phyloP scores from a whole-genome alignment of 2,797 vertebrate genomes.

The Diplodus puntazzo region DNA sequence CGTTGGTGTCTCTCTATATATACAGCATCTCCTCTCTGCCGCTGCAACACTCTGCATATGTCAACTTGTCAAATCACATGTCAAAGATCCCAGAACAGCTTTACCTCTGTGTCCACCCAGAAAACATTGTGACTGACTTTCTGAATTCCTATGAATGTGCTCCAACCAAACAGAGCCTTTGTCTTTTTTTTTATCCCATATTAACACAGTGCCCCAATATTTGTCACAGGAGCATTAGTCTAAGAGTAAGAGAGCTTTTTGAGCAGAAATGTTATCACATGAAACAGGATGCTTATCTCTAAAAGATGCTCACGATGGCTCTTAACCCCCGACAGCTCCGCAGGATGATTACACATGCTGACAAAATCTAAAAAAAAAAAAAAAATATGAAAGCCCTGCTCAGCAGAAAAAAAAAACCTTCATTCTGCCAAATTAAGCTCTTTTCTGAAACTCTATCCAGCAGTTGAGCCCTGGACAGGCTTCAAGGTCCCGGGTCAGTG shows the following conservation, averaged over 20 bases:
- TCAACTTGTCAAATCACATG: not conserved
- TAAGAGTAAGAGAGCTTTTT: too few relatives aligned
- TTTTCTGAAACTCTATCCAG: constrained; percentile 30
- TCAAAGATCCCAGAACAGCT: not conserved
- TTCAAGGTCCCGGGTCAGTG: not conserved
- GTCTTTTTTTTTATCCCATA: not conserved
- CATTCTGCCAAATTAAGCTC: constrained; percentile 27
- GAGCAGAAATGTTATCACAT: not conserved
- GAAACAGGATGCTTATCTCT: not conserved
- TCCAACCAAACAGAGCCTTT: not conserved
- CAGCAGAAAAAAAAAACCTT: constrained; percentile 3
- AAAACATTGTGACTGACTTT: not conserved
- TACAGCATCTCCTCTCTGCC: not conserved
- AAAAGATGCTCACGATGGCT: not conserved
- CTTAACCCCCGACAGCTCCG: not conserved
- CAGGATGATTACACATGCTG: not conserved
- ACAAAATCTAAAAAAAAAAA: not conserved
- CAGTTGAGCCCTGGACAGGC: not conserved
- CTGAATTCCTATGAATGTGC: not conserved
- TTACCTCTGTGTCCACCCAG: too few relatives aligned
- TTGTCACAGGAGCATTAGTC: not conserved
- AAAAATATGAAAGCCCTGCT: not conserved
- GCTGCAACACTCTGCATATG: not conserved
- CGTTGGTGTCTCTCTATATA: not conserved
- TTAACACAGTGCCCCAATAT: not conserved